Evolutionary conservation across 2,113 vertebrate species (phyloP), one percentile per base, ranked within the genome.

Genomic region (Leuciscus idus): DNA sequence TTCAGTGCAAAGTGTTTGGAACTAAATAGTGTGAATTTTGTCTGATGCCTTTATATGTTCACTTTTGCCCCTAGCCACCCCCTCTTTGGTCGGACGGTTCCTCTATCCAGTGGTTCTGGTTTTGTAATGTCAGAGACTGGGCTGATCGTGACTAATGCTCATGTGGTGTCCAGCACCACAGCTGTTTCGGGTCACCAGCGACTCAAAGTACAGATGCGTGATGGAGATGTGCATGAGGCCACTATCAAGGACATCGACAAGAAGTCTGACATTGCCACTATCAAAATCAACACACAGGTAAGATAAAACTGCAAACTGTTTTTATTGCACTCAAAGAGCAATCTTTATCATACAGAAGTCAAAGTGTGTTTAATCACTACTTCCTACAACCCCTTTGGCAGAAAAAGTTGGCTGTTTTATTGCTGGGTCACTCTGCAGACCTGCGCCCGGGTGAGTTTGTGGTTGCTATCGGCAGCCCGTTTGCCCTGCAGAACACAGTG

Each of bases 401-500:
- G 97, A 95, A 92, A 92, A 97, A 96, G 85, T 90, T 98, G 23
- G 94, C 95, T 0, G 92, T 97, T 0, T 87, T 99, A 88, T 88
- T 94, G 43, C 92, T 99, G 90, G 97, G 97, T 48, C 96, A 94
- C 84, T 98, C 97, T 0, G 95, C 96, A 3, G 97, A 98, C 92
- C 91, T 99, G 89, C 94, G 97, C 72, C 97, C 98, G 0, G 97
- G 97, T 0, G 97, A 98, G 92, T 98, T 98, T 43, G 98, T 98
- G 81, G 98, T 99, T 6, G 98, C 97, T 2, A 97, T 98, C 3
- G 98, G 98, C 78, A 99, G 98, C 55, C 98, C 98, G 0, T 99
- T 99, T 88, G 97, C 97, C 66, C 93, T 99, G 43, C 98, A 99
- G 94, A 99, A 99, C 93, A 99, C 98, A 0, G 98, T 99, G 89